phyloP scores from a whole-genome alignment of 2,797 vertebrate species.

The Lophius americanus region DNA sequence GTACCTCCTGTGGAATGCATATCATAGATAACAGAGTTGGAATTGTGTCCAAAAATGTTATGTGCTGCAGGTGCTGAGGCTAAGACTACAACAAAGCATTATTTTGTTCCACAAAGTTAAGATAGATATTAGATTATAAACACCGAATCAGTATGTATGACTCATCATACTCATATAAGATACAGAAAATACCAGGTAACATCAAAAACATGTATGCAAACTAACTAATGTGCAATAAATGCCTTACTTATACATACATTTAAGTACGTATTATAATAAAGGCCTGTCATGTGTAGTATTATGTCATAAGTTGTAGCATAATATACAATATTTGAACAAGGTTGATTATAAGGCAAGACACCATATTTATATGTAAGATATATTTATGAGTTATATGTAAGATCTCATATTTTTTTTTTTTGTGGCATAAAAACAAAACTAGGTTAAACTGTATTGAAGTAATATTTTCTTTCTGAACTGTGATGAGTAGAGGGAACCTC shows the following conservation, averaged over 20 bases:
- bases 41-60: background rate
- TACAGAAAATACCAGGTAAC: background rate
- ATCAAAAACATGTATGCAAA: background rate
- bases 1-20: conserved; percentile 41
- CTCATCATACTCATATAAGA: background rate
- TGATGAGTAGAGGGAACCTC: too few relatives aligned
- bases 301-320: background rate
- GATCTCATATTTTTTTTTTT: too few relatives aligned
- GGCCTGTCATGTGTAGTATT: background rate
- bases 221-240: background rate
- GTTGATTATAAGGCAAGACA: too few relatives aligned
- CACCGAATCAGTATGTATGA: background rate
- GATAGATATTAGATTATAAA: background rate
- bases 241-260: background rate
- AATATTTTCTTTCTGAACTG: too few relatives aligned
- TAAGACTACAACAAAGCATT: too few relatives aligned
- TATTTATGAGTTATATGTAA: too few relatives aligned
- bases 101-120: background rate
- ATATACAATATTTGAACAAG: background rate
- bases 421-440: too few relatives aligned
- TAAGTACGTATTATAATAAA: background rate
- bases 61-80: background rate
- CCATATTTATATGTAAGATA: too few relatives aligned
- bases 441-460: background rate
- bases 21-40: conserved; percentile 9